Percentiles rank a stretch among this genome's conserved stretches.
Evolutionary conservation across 2,797 vertebrate species (phyloP).

Genomic region (Chelon auratus): DNA sequence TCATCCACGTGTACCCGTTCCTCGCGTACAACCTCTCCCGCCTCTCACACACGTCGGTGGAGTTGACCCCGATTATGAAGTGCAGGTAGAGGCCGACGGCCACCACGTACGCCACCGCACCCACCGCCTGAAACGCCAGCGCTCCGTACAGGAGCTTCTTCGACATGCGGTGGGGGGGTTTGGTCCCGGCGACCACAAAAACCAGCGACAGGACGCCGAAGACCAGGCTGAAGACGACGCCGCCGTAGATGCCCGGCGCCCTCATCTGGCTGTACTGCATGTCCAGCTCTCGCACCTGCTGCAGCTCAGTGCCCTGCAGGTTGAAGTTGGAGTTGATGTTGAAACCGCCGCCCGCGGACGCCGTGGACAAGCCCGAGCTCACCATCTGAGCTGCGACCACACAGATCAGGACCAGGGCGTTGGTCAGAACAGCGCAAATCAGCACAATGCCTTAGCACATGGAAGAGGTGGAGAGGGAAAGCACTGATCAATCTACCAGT

Average conservation of each 20-base stretch:
- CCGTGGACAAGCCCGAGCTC: constrained; percentile 83
- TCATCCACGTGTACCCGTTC: constrained; percentile 94
- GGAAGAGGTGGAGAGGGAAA: neutral
- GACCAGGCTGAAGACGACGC: constrained; percentile 85
- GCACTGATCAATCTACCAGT: no score
- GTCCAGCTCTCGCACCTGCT: constrained; percentile 87
- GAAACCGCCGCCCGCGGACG: constrained; percentile 81
- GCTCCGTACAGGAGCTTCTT: constrained; percentile 82
- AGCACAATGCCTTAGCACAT: constrained; percentile 86
- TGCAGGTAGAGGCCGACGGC: constrained; percentile 92
- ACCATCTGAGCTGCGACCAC: constrained; percentile 87
- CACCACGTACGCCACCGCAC: constrained; percentile 79
- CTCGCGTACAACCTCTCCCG: constrained; percentile 89
- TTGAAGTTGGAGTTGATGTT: constrained; percentile 84
- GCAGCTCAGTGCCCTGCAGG: constrained; percentile 89
- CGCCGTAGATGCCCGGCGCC: constrained; percentile 88
- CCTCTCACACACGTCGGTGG: constrained; percentile 87
- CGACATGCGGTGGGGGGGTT: constrained; percentile 81
- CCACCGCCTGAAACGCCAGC: constrained; percentile 86
- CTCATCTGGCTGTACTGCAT: constrained; percentile 91
- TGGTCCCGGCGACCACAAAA: constrained; percentile 86
- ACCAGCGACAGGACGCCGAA: constrained; percentile 84
- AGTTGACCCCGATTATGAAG: constrained; percentile 87
- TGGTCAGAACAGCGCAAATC: constrained; percentile 86
- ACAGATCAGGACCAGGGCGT: constrained; percentile 89